These are phyloP conservation scores for Epinephelus moara DNA, from an alignment of 2,113 vertebrate species.

Conservation along the genomic window DNA sequence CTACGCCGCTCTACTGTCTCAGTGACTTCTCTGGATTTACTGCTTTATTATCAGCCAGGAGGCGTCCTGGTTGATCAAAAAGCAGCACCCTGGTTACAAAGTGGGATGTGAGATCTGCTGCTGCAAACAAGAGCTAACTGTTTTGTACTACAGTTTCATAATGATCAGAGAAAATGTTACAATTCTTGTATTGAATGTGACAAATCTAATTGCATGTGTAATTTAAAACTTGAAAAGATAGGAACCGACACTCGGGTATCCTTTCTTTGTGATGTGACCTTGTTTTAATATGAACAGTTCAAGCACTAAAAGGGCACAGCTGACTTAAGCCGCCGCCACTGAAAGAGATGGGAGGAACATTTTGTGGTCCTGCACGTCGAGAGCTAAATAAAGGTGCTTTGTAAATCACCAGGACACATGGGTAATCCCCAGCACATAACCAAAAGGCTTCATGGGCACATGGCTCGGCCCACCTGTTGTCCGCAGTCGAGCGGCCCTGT, in stretches of 20 bases:
- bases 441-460: constrained; percentile 62
- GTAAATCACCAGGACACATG: constrained; percentile 78
- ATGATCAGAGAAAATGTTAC: constrained; percentile 3
- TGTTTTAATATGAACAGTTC: constrained; percentile 13
- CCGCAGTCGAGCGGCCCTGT: constrained; percentile 57
- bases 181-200: background rate
- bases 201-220: background rate
- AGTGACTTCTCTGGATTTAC: constrained; percentile 31
- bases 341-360: constrained; percentile 44
- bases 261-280: constrained; percentile 28
- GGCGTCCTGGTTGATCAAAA: constrained; percentile 12
- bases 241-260: background rate
- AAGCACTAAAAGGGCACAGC: constrained; percentile 32
- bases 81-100: constrained; percentile 12
- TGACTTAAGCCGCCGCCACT: constrained; percentile 23
- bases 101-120: background rate
- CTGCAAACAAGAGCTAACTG: constrained; percentile 1
- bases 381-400: constrained; percentile 85
- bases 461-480: constrained; percentile 82
- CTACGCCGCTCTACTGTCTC: constrained; percentile 31
- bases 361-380: constrained; percentile 44
- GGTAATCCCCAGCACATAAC: constrained; percentile 76
- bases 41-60: constrained; percentile 5
- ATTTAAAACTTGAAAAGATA: background rate
- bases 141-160: background rate